Conservation (phyloP, 2,888 invertebrate species). For the Cheilosia variabilis region DNA sequence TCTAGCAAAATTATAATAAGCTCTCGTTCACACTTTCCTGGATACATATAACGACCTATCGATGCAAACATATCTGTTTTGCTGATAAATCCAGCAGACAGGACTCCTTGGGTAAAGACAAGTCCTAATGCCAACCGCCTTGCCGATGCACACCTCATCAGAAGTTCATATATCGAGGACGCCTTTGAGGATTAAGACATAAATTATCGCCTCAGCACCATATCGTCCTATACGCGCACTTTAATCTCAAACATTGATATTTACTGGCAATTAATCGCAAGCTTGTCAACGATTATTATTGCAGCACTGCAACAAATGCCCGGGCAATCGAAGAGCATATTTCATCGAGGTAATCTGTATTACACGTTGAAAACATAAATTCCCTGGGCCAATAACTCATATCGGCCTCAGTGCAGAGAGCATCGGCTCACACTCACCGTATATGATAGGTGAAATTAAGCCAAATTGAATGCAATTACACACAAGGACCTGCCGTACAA, state of each 20-base stretch:
- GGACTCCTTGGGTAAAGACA: too few relatives aligned
- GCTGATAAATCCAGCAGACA: too few relatives aligned
- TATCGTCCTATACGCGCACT: constrained; percentile 41
- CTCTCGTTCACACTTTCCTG: too few relatives aligned
- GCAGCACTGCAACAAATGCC: constrained; percentile 47
- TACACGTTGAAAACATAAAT: constrained; percentile 75
- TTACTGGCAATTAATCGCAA: constrained; percentile 73
- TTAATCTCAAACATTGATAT: constrained; percentile 70
- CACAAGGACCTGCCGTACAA: constrained; percentile 36
- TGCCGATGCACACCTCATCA: neutral
- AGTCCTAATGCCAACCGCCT: neutral
- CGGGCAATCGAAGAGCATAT: constrained; percentile 49
- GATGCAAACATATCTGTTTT: too few relatives aligned
- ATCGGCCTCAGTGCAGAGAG: constrained; percentile 23
- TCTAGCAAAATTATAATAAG: too few relatives aligned
- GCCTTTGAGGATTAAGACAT: constrained; percentile 71
- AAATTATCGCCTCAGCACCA: constrained; percentile 67
- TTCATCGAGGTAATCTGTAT: constrained; percentile 70
- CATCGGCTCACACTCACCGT: neutral
- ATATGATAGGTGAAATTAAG: constrained; percentile 45
- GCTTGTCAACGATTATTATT: constrained; percentile 64
- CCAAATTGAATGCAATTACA: constrained; percentile 67
- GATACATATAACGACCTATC: too few relatives aligned
- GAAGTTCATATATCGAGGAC: constrained; percentile 40
- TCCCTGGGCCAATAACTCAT: constrained; percentile 68